Percentiles rank a stretch among this genome's conserved stretches.
Conservation (phyloP, 2,113 vertebrate genomes). For the Limanda limanda region DNA sequence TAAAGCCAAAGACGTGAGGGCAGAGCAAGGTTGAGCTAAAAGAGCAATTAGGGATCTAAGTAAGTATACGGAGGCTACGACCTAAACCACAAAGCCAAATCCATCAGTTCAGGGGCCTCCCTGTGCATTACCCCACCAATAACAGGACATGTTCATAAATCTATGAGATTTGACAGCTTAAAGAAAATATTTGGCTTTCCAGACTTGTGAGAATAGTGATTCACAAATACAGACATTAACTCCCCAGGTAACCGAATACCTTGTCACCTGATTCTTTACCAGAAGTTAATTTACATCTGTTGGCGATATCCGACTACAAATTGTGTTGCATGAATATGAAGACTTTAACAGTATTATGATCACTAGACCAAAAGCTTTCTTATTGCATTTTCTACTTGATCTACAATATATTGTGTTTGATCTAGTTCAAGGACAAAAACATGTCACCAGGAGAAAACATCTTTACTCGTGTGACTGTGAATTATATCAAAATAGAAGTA, state of each 20-base stretch:
- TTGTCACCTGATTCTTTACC: too few species aligned
- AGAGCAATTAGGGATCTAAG: slow-evolving; percentile 1
- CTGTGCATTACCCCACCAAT: not conserved
- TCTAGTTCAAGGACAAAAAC: not conserved
- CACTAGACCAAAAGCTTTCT: too few species aligned
- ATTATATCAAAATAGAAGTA: not conserved
- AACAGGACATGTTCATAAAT: not conserved
- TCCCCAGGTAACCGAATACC: too few species aligned
- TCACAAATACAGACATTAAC: not conserved
- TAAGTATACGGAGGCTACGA: not conserved
- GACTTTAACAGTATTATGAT: too few species aligned
- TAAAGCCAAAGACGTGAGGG: not conserved
- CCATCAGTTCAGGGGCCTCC: not conserved
- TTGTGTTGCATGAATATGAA: too few species aligned
- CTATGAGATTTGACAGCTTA: not conserved
- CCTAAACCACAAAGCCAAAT: not conserved
- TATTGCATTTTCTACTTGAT: not conserved
- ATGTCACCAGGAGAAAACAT: not conserved
- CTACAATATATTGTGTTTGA: not conserved
- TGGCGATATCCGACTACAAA: too few species aligned
- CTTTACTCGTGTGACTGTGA: not conserved
- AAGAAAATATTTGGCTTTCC: not conserved
- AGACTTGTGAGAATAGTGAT: not conserved
- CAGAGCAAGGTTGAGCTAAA: not conserved
- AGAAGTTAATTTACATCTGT: too few species aligned